Evolutionary conservation across 2,113 vertebrate species (phyloP).

Genomic region (Mobula hypostoma): DNA sequence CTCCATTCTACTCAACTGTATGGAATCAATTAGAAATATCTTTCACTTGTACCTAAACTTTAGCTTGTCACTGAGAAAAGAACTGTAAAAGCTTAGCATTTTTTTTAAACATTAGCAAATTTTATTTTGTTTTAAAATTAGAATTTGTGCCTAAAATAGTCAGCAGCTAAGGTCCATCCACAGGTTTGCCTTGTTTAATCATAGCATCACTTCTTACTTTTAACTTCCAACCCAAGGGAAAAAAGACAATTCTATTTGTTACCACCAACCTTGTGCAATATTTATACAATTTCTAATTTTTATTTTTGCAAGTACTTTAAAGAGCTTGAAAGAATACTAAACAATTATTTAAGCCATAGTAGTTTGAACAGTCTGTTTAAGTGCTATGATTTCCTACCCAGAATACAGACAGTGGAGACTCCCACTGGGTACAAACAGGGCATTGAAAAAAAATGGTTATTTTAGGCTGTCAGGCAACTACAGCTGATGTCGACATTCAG

Average conservation of each 20-base stretch:
- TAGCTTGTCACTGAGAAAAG: neutral
- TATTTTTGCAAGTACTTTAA: neutral
- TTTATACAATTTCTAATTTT: too few species aligned
- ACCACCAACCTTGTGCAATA: too few species aligned
- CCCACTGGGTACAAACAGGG: neutral
- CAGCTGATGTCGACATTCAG: neutral
- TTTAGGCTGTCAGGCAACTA: neutral
- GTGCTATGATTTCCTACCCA: neutral
- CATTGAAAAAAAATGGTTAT: neutral
- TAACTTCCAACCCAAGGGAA: neutral
- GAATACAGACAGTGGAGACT: neutral
- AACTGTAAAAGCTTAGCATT: neutral
- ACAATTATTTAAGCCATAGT: neutral
- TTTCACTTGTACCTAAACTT: neutral
- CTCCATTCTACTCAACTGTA: too few species aligned
- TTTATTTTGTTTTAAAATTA: neutral
- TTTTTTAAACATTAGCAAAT: neutral
- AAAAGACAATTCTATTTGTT: neutral
- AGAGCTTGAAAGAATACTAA: neutral
- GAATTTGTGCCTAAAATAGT: neutral
- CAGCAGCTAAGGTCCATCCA: neutral
- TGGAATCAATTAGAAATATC: neutral
- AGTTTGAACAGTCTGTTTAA: neutral
- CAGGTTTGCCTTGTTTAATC: too few species aligned
- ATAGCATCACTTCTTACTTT: neutral